Evolutionary conservation across 2,888 invertebrate species (phyloP), one percentile per base, ranked within the genome.

Genomic region (Polydrusus cervinus): DNA sequence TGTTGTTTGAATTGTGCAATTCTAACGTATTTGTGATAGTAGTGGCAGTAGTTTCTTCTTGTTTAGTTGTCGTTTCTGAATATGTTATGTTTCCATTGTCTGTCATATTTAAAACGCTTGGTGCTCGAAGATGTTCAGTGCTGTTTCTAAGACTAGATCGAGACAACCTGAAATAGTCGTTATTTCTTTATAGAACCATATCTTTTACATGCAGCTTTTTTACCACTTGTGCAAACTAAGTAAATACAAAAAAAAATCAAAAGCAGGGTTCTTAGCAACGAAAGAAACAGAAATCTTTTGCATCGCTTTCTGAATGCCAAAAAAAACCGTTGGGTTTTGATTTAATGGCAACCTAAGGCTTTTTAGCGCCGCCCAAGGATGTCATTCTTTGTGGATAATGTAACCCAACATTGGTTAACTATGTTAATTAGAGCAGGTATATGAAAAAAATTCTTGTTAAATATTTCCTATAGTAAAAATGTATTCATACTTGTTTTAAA

Each of bases 1-100:
- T 81, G 55, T 81, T 81, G 70, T 81, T 81, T n/a, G 77, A 77
- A 20, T 71, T 78, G 40, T 76, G 74, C 60, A 75, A 20, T 47
- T 68, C 62, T n/a, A 65, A 13, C n/a, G 20, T 55, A 40, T 69
- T 78, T 34, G 68, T 76, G 75, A 66, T 80, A 78, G 68, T 76
- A 76, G 68, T 80, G 78, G 30, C 25, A 8, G 6, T 9, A 40
- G 66, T 38, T 47, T 55, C 47, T 68, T 55, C 34, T 14, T n/a
- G 69, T 74, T 73, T 34, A 71, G 68, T 71, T 69, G 57, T 34
- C 49, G 25, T 11, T 66, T 25, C 49, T 34, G 74, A 25, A 43
- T 67, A n/a, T 30, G 55, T 30, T 57, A 74, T 30, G 61, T 77
- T 61, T 51, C 76, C 67, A 60, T 77, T 77, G 16, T 71, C 57